Percentiles rank a stretch among this genome's conserved stretches.
phyloP scores from a whole-genome alignment of 2,797 vertebrate species.

The Varecia variegata region DNA sequence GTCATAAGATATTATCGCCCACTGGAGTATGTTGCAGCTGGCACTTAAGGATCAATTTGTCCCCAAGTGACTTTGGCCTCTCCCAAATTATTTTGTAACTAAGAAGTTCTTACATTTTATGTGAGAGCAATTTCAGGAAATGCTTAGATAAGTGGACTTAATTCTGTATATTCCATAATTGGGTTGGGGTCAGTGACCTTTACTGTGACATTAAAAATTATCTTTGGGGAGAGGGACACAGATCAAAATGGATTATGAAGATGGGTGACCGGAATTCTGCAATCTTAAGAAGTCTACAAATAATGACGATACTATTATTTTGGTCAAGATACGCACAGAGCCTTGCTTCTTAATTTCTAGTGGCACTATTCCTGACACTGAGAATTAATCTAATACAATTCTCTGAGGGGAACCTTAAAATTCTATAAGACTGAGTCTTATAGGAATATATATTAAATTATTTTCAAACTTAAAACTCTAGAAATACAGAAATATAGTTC shows the following conservation, averaged over 20 bases:
- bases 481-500: background rate
- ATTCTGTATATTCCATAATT: background rate
- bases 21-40: background rate
- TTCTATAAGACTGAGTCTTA: background rate
- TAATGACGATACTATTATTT: background rate
- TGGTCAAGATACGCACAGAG: background rate
- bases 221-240: background rate
- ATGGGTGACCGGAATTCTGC: background rate
- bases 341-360: background rate
- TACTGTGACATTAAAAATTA: constrained; percentile 5
- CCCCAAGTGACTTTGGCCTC: background rate
- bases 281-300: background rate
- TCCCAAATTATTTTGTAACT: background rate
- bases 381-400: background rate
- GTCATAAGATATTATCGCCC: background rate
- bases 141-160: background rate
- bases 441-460: background rate
- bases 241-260: background rate
- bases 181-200: background rate
- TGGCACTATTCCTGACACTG: background rate
- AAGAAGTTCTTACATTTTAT: constrained; percentile 29
- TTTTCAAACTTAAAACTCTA: constrained; percentile 16
- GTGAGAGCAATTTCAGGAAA: constrained; percentile 19
- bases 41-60: background rate
- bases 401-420: background rate